Evolutionary conservation across 2,888 invertebrate species (phyloP), one percentile per base, ranked within the genome.

Genomic region (Alloplasta piceator): DNA sequence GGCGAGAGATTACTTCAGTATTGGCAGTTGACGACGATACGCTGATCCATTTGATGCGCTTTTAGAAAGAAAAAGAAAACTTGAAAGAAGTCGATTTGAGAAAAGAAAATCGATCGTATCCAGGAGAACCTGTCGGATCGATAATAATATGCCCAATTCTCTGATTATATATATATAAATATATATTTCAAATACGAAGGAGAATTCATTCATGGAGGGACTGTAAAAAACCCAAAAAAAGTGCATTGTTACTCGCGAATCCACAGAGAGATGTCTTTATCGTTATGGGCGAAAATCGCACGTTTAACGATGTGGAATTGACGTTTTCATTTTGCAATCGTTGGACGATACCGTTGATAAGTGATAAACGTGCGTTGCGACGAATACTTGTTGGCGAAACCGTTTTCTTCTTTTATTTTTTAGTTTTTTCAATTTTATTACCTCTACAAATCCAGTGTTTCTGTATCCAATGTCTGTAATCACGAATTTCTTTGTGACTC

Each of bases 1-100:
- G 94, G 94, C 38, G 96, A 96, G 83, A 94, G 95, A 84, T 90
- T 96, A 81, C 91, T 94, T 85, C 94, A 95, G 87, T 96, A 95
- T 93, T 96, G 96, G 96, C 93, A 94, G 84, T 85, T 93, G n/a
- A 88, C 87, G 50, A 85, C 85, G 16, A 86, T 86, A 75, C 89
- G 87, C 85, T 90, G 86, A 89, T 83, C 48, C 39, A 38, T 0
- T 41, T 36, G 50, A 14, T 4, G 73, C 61, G 60, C 26, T 78
- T 70, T 16, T 52, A 58, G 74, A 78, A 9, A n/a, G 66, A 56
- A 14, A 61, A 77, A 70, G n/a, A 70, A 71, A 9, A 6, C 64
- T 46, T 16, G 6, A 60, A 58, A 48, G 56, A 55, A 72, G 63
- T 50, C 64, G 5, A 16, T 50, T 14, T 12, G 0, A 16, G 46